Conservation (phyloP, 2,888 invertebrate genomes). For the Laspeyria flexula region DNA sequence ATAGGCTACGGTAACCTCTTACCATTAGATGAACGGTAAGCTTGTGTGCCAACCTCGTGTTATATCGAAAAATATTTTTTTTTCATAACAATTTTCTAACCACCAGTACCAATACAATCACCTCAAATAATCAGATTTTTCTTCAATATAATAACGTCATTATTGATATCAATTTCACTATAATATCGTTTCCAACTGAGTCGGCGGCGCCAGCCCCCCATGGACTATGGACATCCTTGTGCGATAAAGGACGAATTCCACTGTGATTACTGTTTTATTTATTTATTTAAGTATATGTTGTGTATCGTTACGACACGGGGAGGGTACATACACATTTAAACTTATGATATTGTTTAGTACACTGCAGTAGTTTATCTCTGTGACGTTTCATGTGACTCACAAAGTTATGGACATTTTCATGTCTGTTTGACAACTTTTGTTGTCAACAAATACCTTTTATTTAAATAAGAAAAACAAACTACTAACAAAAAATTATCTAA, state of each 20-base stretch:
- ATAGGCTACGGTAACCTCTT: too few relatives aligned
- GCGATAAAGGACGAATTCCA: conserved; percentile 52
- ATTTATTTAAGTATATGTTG: conserved; percentile 54
- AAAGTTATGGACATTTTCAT: too few relatives aligned
- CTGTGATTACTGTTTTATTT: conserved; percentile 62
- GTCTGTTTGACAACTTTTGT: too few relatives aligned
- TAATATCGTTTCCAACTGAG: conserved; percentile 51
- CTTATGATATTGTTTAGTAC: background rate
- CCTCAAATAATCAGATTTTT: conserved; percentile 32
- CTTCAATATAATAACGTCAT: conserved; percentile 31
- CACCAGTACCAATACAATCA: conserved; percentile 25
- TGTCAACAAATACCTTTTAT: too few relatives aligned
- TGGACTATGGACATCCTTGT: conserved; percentile 51
- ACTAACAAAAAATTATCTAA: too few relatives aligned
- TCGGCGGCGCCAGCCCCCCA: conserved; percentile 75
- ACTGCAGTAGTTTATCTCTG: background rate
- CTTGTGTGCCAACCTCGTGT: too few relatives aligned
- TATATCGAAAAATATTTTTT: background rate
- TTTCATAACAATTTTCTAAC: conserved; percentile 12
- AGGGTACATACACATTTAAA: conserved; percentile 16
- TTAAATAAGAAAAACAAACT: too few relatives aligned
- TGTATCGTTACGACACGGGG: conserved; percentile 27
- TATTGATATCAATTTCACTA: conserved; percentile 46
- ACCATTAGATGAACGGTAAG: too few relatives aligned
- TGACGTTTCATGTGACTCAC: too few relatives aligned